Evolutionary conservation across 1,140 invertebrate genomes (phyloP), one percentile per base, ranked within the genome.

Genomic region (Zaprionus ornatus): DNA sequence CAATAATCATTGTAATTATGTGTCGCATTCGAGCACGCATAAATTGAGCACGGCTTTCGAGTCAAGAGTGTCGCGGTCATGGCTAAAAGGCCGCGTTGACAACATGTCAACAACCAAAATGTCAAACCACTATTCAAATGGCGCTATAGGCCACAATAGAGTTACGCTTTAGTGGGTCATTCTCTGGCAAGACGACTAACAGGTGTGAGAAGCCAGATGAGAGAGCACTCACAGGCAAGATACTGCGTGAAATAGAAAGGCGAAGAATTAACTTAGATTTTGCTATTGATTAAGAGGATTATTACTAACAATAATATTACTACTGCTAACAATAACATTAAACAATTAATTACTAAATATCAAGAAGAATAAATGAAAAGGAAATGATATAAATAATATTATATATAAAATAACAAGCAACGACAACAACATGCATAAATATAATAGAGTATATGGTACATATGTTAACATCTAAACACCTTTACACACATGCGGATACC

Each of bases 31-130:
- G 82, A 66, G 74, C 71, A 73, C 78, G 73, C 79, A 77, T 85
- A 73, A 63, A 81, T 79, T 80, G 66, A 64, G 79, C 62, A 45
- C 72, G 45, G 27, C 59, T 63, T 69, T 57, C 54, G 52, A 66
- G n/a, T 21, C 52, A 45, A 61, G 60, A 61, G 60, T 76, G 78
- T 81, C 80, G 88, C 74, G 83, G 84, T 84, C 84, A 87, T 68
- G 83, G 85, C 69, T 73, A 74, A 62, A 32, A 62, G 60, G 59
- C 37, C n/a, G 19, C 29, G 21, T 10, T 66, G 37, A 12, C 57
- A 54, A 27, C 9, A 9, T 35, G 71, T 19, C 15, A 54, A 29
- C 42, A 50, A 67, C 23, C 73, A 64, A 70, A 40, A 56, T 74
- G 67, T 64, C 73, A 71, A 71, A 63, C 13, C 17, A 55, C 23